Conservation (phyloP, 2,113 vertebrate species). For the Octodon degus region DNA sequence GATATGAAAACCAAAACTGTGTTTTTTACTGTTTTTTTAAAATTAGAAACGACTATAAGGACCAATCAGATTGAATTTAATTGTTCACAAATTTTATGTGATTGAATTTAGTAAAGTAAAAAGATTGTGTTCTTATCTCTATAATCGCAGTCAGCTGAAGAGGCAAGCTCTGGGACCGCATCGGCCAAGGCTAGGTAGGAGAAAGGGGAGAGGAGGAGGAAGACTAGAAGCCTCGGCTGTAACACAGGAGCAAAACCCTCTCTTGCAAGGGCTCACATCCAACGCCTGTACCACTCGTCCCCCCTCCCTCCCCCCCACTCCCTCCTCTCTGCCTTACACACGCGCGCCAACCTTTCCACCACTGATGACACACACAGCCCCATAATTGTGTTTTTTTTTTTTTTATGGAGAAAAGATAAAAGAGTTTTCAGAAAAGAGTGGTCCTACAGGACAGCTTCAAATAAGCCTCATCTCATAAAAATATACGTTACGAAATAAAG, state of each 20-base stretch:
- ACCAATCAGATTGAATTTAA: slow-evolving; percentile 27
- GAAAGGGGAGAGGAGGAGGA: neutral
- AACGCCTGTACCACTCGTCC: neutral
- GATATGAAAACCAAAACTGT: neutral
- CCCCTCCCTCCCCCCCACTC: neutral
- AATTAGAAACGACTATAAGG: slow-evolving; percentile 16
- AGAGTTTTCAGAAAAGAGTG: neutral
- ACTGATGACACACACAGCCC: too few species aligned
- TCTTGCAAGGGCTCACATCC: neutral
- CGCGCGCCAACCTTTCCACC: neutral
- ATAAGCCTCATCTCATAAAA: slow-evolving; percentile 37
- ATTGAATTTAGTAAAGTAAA: neutral
- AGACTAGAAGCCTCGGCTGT: neutral
- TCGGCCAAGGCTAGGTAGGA: neutral
- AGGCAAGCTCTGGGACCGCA: neutral
- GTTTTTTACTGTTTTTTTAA: neutral
- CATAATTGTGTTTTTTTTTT: neutral
- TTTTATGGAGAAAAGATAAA: neutral
- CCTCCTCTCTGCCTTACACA: neutral
- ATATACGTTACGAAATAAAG: neutral
- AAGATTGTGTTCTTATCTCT: neutral
- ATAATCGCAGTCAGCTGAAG: neutral
- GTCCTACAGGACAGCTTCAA: neutral
- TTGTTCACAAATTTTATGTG: too few species aligned
- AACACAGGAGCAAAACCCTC: neutral